These are phyloP conservation scores for Cydia pomonella DNA, from an alignment of 1,140 invertebrate genomes.

Conservation along the genomic window DNA sequence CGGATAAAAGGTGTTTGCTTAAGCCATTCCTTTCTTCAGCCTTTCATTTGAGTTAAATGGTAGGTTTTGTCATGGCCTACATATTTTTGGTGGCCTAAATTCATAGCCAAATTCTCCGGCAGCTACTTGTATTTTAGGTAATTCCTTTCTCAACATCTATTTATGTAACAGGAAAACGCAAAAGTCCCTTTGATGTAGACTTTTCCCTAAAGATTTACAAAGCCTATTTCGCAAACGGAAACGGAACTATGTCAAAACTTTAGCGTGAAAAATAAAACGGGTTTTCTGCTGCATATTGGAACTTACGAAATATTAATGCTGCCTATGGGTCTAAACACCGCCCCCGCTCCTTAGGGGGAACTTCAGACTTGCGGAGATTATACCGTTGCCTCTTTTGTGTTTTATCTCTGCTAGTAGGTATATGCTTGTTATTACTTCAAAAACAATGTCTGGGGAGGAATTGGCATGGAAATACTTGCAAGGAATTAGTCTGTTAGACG, in stretches of 20 bases:
- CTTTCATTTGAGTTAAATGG: too few relatives aligned
- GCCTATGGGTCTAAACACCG: background rate
- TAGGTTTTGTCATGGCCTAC: too few relatives aligned
- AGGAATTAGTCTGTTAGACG: background rate
- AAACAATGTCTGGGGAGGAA: background rate
- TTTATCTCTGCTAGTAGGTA: background rate
- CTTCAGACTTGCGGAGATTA: slow-evolving; percentile 22
- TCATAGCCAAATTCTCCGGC: background rate
- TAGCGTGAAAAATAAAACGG: slow-evolving; percentile 4
- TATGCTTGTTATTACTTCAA: slow-evolving; percentile 11
- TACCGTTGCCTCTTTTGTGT: slow-evolving; percentile 27
- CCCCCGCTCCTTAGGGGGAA: background rate
- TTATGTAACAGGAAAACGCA: slow-evolving; percentile 10
- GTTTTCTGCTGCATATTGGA: background rate
- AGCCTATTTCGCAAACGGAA: slow-evolving; percentile 7
- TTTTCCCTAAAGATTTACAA: slow-evolving; percentile 15
- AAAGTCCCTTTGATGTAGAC: slow-evolving; percentile 10
- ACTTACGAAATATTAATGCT: slow-evolving; percentile 4
- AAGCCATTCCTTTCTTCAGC: too few relatives aligned
- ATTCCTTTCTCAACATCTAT: slow-evolving; percentile 2
- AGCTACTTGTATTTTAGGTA: background rate
- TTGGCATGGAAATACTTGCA: background rate
- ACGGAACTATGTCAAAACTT: slow-evolving; percentile 16
- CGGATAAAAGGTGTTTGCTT: too few relatives aligned
- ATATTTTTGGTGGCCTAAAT: background rate